Base-by-base conservation (phyloP, 2,888 invertebrate species). In the Apomyelois bistriatella region DNA sequence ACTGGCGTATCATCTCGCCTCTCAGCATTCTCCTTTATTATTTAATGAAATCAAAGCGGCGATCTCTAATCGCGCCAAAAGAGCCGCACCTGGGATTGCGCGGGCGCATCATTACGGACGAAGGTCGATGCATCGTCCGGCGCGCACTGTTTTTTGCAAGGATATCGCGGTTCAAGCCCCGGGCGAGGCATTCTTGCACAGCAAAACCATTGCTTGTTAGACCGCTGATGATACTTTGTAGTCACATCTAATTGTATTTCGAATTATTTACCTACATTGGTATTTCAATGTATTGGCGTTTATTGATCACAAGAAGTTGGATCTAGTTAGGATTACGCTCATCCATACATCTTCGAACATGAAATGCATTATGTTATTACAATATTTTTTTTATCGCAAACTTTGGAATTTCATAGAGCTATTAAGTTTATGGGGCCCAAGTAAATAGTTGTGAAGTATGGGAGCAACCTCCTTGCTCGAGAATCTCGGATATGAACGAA, bases 401-500 rank as follows among this genome's bases (percentile, higher is more conserved):
- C 10, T 1, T 38, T 4, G 37, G 22, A 28, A 13, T 48, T 38
- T 38, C 28, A 3, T n/a, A 47, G 17, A n/a, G n/a, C 22, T 48
- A 48, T 48, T 37, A 37, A 48, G 37, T 48, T 17, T 22, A 17
- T 17, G 9, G 36, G n/a, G 17, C 16, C 13, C 37, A 48, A 37
- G 37, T 46, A 46, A 46, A 46, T 46, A 46, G 32, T 46, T 32
- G 32, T 12, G 46, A 32, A 16, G 46, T 32, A 32, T 10, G 10
- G 30, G 22, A 12, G 13, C 38, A 40, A 13, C 16, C 17, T 17
- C 16, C 47, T 47, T 35, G 47, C 54, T 51, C 47, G 54, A 68
- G 75, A 75, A 79, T 79, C 74, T 82, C 78, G 70, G 77, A 78
- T 79, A 77, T 79, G 84, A 78, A 85, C 85, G 85, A 85, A 88